A percentile compares a stretch with the other conserved stretches of the same genome.
phyloP scores from a whole-genome alignment of 2,113 vertebrate species.

The Saccopteryx bilineata region DNA sequence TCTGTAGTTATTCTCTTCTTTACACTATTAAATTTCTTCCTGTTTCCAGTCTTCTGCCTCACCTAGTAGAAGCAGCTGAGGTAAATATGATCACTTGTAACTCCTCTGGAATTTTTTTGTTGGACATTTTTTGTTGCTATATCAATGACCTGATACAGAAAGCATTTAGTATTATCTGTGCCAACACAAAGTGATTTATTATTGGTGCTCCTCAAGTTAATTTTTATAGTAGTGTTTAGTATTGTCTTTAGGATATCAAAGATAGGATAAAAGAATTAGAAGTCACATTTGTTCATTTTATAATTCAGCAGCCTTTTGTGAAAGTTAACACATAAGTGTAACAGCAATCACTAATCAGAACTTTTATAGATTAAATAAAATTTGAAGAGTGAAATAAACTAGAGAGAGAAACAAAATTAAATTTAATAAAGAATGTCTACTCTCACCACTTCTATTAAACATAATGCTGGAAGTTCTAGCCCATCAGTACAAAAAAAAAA shows the following conservation, averaged over 20 bases:
- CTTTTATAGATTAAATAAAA: neutral
- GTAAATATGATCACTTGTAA: neutral
- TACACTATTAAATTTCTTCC: neutral
- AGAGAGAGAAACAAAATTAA: conserved; percentile 29
- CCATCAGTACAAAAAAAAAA: neutral
- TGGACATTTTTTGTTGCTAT: neutral
- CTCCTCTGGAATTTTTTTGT: neutral
- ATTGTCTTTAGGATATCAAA: neutral
- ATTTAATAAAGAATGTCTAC: neutral
- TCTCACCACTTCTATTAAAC: neutral
- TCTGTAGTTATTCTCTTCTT: neutral
- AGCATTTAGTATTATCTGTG: neutral
- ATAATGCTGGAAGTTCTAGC: neutral
- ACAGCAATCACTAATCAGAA: neutral
- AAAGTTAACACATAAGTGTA: neutral
- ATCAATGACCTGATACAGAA: neutral
- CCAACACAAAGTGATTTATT: neutral
- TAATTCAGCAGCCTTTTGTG: neutral
- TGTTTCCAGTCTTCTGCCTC: neutral
- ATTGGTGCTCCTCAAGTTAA: neutral
- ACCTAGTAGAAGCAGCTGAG: neutral
- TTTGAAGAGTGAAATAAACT: conserved; percentile 12
- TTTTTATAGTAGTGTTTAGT: neutral
- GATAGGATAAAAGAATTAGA: neutral
- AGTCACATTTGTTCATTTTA: neutral